These are phyloP conservation scores for Pseudorectes ferrugineus DNA, from an alignment of 2,113 vertebrate genomes.

Conservation along the genomic window DNA sequence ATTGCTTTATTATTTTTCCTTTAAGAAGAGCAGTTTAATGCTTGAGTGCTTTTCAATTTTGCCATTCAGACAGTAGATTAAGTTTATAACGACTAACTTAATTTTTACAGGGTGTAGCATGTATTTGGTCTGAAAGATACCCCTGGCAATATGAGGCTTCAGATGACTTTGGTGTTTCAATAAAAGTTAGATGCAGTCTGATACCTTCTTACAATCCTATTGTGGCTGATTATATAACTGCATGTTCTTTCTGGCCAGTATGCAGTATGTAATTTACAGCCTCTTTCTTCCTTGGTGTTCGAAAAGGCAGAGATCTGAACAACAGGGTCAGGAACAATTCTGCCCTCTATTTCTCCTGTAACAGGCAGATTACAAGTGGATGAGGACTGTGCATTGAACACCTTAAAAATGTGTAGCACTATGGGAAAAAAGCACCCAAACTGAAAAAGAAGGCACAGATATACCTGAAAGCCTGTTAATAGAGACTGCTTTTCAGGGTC, in stretches of 20 bases:
- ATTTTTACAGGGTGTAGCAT: conserved; percentile 33
- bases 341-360: not conserved
- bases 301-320: not conserved
- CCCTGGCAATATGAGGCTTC: not conserved
- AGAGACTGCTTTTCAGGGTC: not conserved
- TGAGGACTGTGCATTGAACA: not conserved
- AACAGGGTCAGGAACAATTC: not conserved
- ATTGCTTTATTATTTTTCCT: conserved; percentile 50
- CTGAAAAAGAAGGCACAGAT: not conserved
- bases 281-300: not conserved
- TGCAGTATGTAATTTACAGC: not conserved
- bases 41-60: conserved; percentile 61
- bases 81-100: conserved; percentile 38
- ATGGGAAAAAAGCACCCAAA: not conserved
- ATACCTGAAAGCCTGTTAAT: not conserved
- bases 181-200: conserved; percentile 10
- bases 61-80: conserved; percentile 30
- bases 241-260: not conserved
- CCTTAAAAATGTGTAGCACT: not conserved
- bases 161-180: not conserved
- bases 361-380: not conserved
- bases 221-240: not conserved
- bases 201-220: not conserved
- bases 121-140: conserved; percentile 7
- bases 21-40: conserved; percentile 44